A percentile compares a stretch with the other conserved stretches of the same genome.
Conservation (phyloP, 2,888 invertebrate genomes). For the Uloborus plumipes region DNA sequence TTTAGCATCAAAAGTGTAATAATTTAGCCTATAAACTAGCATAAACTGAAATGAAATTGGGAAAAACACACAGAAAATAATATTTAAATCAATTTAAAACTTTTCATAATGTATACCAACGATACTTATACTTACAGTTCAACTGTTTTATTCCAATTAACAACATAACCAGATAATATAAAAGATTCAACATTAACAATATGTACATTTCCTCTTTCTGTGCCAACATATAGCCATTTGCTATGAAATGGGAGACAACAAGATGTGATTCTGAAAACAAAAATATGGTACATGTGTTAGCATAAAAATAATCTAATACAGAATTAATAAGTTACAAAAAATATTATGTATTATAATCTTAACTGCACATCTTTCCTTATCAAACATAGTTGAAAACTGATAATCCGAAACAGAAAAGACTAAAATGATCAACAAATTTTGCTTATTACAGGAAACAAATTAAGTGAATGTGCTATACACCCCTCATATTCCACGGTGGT, state of each 20-base stretch:
- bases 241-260: conserved; percentile 96
- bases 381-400: too few species aligned
- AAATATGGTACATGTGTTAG: too few species aligned
- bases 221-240: conserved; percentile 98
- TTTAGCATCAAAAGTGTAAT: not conserved
- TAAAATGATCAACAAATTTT: too few species aligned
- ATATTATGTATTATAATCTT: too few species aligned
- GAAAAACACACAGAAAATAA: not conserved
- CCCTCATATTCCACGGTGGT: too few species aligned
- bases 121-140: conserved; percentile 84
- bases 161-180: conserved; percentile 95
- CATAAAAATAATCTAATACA: too few species aligned
- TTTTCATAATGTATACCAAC: too few species aligned
- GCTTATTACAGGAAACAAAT: too few species aligned
- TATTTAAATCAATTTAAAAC: not conserved
- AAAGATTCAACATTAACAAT: conserved; percentile 97
- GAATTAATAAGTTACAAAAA: too few species aligned
- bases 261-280: conserved; percentile 84
- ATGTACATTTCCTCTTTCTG: conserved; percentile 98
- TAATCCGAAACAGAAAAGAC: too few species aligned
- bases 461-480: too few species aligned
- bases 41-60: not conserved
- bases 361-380: too few species aligned
- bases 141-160: conserved; percentile 99
- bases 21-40: not conserved